A percentile compares a stretch with the other conserved stretches of the same genome.
Conservation (phyloP, 2,888 invertebrate genomes). For the Drosophila anomelani region DNA sequence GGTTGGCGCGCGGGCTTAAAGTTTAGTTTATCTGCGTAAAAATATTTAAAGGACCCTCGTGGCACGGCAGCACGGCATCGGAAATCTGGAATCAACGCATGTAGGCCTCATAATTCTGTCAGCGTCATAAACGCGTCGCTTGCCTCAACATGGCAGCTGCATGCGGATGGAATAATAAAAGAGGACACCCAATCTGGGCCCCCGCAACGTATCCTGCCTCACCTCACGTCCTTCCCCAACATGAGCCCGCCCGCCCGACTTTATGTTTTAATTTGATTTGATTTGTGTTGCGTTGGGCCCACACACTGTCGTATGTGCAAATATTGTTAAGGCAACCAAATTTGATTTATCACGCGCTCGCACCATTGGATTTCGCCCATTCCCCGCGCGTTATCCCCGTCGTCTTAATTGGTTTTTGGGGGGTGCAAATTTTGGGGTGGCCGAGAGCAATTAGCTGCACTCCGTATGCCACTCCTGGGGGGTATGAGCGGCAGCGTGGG, state of each 20-base stretch:
- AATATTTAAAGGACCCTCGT: conserved; percentile 72
- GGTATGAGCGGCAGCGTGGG: conserved; percentile 2
- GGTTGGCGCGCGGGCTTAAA: conserved; percentile 61
- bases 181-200: conserved; percentile 55
- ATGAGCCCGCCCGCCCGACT: conserved; percentile 51
- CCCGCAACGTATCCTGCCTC: conserved; percentile 10
- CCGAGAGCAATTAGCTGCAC: conserved; percentile 68
- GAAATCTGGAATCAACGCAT: conserved; percentile 71
- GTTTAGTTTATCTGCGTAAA: conserved; percentile 79
- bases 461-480: conserved; percentile 42
- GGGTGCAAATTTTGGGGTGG: conserved; percentile 53
- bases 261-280: conserved; percentile 83
- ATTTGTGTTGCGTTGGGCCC: conserved; percentile 77
- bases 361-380: conserved; percentile 36
- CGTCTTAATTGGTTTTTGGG: conserved; percentile 74
- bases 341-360: conserved; percentile 78
- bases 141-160: conserved; percentile 68
- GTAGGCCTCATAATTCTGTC: conserved; percentile 81
- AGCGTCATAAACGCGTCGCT: conserved; percentile 81
- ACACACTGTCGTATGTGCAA: conserved; percentile 69
- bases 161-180: conserved; percentile 78
- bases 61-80: conserved; percentile 32
- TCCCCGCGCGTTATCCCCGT: conserved; percentile 12
- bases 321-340: conserved; percentile 80
- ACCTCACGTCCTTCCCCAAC: conserved; percentile 43